phyloP scores from a whole-genome alignment of 2,888 invertebrate species.

The Merodon equestris region DNA sequence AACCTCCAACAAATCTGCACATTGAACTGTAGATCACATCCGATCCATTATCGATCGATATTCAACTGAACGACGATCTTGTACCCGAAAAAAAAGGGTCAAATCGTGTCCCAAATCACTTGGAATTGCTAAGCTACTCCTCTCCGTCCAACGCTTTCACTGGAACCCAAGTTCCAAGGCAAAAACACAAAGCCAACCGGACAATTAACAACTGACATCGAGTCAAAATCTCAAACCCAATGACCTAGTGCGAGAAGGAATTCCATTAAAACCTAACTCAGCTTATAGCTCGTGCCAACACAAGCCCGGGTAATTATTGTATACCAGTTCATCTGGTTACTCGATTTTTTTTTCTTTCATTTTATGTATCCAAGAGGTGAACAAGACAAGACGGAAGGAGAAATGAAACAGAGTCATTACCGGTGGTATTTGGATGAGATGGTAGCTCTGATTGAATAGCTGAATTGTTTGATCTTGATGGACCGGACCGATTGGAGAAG shows the following conservation, averaged over 20 bases:
- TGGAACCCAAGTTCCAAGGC: not conserved
- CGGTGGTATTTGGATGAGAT: conserved; percentile 32
- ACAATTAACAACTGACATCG: conserved; percentile 19
- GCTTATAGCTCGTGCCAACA: conserved; percentile 41
- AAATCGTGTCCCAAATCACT: conserved; percentile 45
- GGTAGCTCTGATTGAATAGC: conserved; percentile 26
- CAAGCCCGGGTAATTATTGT: conserved; percentile 28
- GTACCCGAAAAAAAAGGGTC: conserved; percentile 13
- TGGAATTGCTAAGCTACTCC: conserved; percentile 14
- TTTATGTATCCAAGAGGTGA: no score
- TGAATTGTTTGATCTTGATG: conserved; percentile 25
- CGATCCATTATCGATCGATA: no score
- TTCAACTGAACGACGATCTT: no score
- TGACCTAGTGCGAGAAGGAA: conserved; percentile 35
- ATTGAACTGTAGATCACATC: no score
- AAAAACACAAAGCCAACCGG: conserved; percentile 16
- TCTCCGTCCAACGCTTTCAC: not conserved
- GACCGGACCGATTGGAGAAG: conserved; percentile 38
- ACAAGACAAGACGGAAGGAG: not conserved
- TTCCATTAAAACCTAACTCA: conserved; percentile 19
- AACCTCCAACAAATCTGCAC: no score
- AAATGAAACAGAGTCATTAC: conserved; percentile 35
- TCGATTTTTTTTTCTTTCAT: not conserved
- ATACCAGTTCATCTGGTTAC: conserved; percentile 15
- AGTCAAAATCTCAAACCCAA: conserved; percentile 3